A percentile compares a stretch with the other conserved stretches of the same genome.
Conservation (phyloP, 2,888 invertebrate species). For the Hirtodrosophila duncani region DNA sequence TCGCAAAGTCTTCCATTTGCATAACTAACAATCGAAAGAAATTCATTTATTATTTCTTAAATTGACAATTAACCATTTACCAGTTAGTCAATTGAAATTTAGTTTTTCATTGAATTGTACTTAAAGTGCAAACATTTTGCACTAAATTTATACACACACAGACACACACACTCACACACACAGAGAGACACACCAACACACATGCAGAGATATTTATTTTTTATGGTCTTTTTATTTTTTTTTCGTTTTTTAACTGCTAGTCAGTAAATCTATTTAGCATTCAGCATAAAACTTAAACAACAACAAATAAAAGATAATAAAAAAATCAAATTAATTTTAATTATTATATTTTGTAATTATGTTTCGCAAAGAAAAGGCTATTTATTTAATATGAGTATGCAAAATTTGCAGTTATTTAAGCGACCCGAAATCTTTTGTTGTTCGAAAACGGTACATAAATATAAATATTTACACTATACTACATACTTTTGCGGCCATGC, state of each 20-base stretch:
- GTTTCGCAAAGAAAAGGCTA: slow-evolving; percentile 62
- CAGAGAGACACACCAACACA: not conserved
- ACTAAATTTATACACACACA: not conserved
- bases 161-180: not conserved
- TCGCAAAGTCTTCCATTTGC: slow-evolving; percentile 73
- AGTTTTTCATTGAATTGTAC: slow-evolving; percentile 11
- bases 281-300: slow-evolving; percentile 39
- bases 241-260: slow-evolving; percentile 64
- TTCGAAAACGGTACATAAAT: slow-evolving; percentile 16
- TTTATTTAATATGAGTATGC: slow-evolving; percentile 42
- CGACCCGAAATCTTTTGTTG: slow-evolving; percentile 19
- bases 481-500: slow-evolving; percentile 69
- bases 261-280: slow-evolving; percentile 63
- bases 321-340: slow-evolving; percentile 16
- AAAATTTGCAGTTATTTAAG: slow-evolving; percentile 14
- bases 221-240: slow-evolving; percentile 45
- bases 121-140: slow-evolving; percentile 8
- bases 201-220: slow-evolving; percentile 61
- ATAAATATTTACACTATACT: not conserved
- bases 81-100: slow-evolving; percentile 13
- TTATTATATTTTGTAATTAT: slow-evolving; percentile 50
- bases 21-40: slow-evolving; percentile 11
- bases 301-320: slow-evolving; percentile 18
- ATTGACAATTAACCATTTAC: slow-evolving; percentile 6
- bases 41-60: slow-evolving; percentile 26